Conservation (phyloP, 2,888 invertebrate genomes). For the Drosophila pegasa region DNA sequence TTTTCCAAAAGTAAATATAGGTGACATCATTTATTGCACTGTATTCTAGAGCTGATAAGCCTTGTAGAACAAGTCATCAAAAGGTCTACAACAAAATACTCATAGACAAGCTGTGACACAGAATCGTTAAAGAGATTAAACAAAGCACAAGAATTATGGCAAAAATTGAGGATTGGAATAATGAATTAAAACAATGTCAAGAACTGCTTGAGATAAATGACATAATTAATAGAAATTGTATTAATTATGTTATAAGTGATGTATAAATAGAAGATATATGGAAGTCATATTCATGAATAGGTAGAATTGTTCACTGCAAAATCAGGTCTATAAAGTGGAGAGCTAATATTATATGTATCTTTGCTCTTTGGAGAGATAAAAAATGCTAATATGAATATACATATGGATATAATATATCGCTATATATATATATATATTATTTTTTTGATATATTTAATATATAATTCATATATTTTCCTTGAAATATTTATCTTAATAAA, state of each 20-base stretch:
- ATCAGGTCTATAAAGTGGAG: not conserved
- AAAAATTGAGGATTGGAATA: not conserved
- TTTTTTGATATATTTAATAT: too few species aligned
- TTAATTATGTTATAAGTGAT: not conserved
- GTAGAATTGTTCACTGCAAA: not conserved
- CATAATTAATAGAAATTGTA: too few species aligned
- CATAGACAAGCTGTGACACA: slow-evolving; percentile 11
- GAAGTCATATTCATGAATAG: too few species aligned
- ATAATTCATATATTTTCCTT: too few species aligned
- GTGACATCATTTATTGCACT: slow-evolving; percentile 37
- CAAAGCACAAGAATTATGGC: not conserved
- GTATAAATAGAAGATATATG: not conserved
- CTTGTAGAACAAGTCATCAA: slow-evolving; percentile 27
- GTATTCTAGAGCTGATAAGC: slow-evolving; percentile 49
- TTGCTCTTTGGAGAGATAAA: too few species aligned
- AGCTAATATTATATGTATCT: too few species aligned
- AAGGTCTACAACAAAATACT: slow-evolving; percentile 28
- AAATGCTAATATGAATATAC: too few species aligned
- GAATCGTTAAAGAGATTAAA: slow-evolving; percentile 16
- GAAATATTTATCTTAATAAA: too few species aligned
- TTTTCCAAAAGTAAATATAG: slow-evolving; percentile 2
- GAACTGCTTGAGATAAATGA: not conserved
- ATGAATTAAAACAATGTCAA: not conserved
- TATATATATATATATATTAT: too few species aligned
- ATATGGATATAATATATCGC: too few species aligned